Conservation (phyloP, 2,888 invertebrate genomes). For the Phlogophora meticulosa region DNA sequence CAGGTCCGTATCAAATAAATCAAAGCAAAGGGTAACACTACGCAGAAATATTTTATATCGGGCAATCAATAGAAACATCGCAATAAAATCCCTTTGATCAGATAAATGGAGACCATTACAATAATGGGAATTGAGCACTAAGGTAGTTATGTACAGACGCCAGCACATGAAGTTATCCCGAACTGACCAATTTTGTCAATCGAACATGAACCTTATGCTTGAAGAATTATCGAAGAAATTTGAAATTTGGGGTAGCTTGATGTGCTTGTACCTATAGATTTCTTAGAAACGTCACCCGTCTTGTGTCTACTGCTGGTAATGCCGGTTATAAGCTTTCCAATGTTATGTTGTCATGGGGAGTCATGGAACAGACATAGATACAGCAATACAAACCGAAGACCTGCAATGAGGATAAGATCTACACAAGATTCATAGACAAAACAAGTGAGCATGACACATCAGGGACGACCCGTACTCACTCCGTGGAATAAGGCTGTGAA, state of each 20-base stretch:
- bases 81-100: slow-evolving; percentile 46
- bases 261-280: slow-evolving; percentile 5
- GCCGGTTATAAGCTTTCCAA: neutral
- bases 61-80: slow-evolving; percentile 54
- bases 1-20: slow-evolving; percentile 56
- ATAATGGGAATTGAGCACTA: slow-evolving; percentile 34
- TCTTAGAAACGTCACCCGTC: slow-evolving; percentile 2
- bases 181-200: no score
- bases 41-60: slow-evolving; percentile 49
- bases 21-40: slow-evolving; percentile 55
- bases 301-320: neutral
- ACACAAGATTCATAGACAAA: no score
- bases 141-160: slow-evolving; percentile 16
- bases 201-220: no score
- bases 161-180: no score
- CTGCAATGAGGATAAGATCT: no score
- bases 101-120: slow-evolving; percentile 35
- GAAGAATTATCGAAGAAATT: no score
- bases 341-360: neutral
- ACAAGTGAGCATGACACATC: no score
- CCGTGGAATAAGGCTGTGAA: no score
- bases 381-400: no score
- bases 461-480: no score
- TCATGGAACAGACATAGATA: neutral
- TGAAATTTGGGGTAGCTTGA: no score